Evolutionary conservation across 2,888 invertebrate species (phyloP).

Genomic region (Iphiclides podalirius): DNA sequence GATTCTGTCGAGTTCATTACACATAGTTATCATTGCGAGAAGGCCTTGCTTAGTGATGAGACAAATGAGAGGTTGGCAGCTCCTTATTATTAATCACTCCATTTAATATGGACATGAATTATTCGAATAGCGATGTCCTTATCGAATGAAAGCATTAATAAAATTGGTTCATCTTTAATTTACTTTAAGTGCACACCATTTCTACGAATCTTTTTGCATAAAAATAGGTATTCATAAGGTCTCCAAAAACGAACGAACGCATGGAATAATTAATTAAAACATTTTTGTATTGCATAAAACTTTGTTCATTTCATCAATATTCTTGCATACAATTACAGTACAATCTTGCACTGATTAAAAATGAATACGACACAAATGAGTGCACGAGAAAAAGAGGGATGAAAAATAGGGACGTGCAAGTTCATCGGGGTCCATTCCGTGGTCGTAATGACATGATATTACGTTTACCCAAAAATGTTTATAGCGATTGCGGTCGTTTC

Average conservation of each 20-base stretch:
- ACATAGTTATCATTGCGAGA: slow-evolving; percentile 17
- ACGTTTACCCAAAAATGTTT: slow-evolving; percentile 75
- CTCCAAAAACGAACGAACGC: no score
- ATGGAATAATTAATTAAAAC: no score
- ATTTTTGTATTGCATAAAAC: no score
- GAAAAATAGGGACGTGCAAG: slow-evolving; percentile 29
- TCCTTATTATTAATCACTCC: slow-evolving; percentile 10
- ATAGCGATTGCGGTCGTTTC: slow-evolving; percentile 58
- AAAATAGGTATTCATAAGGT: no score
- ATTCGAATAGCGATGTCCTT: no score
- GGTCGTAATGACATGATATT: slow-evolving; percentile 74
- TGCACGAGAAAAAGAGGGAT: slow-evolving; percentile 5
- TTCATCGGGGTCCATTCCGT: slow-evolving; percentile 58
- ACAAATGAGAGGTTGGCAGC: slow-evolving; percentile 6
- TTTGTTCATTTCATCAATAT: no score
- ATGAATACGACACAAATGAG: neutral
- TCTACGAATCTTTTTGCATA: no score
- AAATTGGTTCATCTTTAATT: no score
- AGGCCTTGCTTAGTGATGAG: slow-evolving; percentile 4
- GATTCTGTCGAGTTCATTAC: slow-evolving; percentile 22
- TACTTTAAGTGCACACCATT: no score
- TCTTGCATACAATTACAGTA: no score
- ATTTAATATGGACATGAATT: slow-evolving; percentile 4
- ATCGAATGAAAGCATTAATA: no score
- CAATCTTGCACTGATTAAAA: neutral